These are phyloP conservation scores for Platycercus adscitus DNA, from an alignment of 2,113 vertebrate genomes.

Conservation along the genomic window DNA sequence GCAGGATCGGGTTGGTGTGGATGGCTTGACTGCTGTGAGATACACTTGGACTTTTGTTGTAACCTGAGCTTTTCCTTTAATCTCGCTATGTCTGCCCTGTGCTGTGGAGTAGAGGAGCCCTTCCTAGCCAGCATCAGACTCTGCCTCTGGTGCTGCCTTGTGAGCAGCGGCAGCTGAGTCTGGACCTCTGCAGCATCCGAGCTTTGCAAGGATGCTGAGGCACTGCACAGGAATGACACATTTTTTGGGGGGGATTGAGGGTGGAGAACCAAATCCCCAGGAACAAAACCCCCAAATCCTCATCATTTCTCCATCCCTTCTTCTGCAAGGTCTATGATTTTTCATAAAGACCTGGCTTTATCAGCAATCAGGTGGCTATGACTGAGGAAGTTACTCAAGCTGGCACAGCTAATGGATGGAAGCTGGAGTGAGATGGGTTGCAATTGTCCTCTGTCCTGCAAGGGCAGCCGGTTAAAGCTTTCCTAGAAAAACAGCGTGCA, in stretches of 20 bases:
- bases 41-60: rapidly evolving
- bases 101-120: background rate
- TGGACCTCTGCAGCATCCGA: background rate
- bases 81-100: too few relatives aligned
- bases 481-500: background rate
- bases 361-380: background rate
- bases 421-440: background rate
- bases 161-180: rapidly evolving
- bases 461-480: background rate
- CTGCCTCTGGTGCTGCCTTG: background rate
- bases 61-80: background rate
- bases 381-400: background rate
- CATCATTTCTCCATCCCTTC: background rate
- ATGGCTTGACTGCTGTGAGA: background rate
- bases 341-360: background rate
- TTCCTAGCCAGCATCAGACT: background rate
- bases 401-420: rapidly evolving
- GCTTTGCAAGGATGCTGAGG: background rate
- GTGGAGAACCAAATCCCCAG: too few relatives aligned
- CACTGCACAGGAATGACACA: background rate
- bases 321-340: background rate
- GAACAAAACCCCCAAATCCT: background rate
- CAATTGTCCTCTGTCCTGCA: background rate
- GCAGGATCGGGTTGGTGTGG: background rate
- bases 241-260: background rate